Base-by-base conservation (phyloP, 2,797 vertebrate species). In the Anomalospiza imberbis region DNA sequence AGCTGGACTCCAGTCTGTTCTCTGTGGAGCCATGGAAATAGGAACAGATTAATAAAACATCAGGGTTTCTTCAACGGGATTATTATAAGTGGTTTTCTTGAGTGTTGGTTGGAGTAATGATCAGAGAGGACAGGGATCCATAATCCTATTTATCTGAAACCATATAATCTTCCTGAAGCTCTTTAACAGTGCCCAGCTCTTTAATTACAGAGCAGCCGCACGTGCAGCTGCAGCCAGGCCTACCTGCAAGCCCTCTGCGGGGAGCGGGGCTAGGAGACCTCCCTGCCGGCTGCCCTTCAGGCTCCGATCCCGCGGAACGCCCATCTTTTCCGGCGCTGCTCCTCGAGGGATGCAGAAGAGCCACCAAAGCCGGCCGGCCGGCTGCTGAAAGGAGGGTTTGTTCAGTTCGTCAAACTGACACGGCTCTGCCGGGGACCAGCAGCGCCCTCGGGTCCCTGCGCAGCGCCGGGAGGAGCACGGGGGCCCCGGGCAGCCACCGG, bases 141-240 rank as follows among this genome's bases (percentile, higher is more conserved):
- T 97, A 97, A 98, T 97, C 97, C 96, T 91, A 83, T 96, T 97
- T 97, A 96, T 96, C 95, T 91, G 95, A 97, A 96, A 96, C 97
- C 92, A 90, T 97, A 94, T 98, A 97, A 98, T 98, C 97, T 97
- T 97, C 90, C 87, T 34, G 94, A 97, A 97, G 96, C 97, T 96
- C 95, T 96, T 97, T 97, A 97, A 94, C 92, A 78, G 91, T 95
- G 89, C 90, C 95, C 97, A 71, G 73, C 90, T 96, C 94, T 91
- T 92, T 98, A 97, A 97, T 97, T 95, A 97, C 92, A 91, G 94
- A 73, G 93, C 84, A 66, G 70, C 80, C 57, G 22, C 57, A 67
- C 8, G 57, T 62, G 25, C 84, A 81, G 38, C 88, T 44, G 73
- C 89, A 88, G 89, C 70, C 79, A 50, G 75, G 68, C 72, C 87